Evolutionary conservation across 2,888 invertebrate genomes (phyloP).

Genomic region (Azorinus chamasolen): DNA sequence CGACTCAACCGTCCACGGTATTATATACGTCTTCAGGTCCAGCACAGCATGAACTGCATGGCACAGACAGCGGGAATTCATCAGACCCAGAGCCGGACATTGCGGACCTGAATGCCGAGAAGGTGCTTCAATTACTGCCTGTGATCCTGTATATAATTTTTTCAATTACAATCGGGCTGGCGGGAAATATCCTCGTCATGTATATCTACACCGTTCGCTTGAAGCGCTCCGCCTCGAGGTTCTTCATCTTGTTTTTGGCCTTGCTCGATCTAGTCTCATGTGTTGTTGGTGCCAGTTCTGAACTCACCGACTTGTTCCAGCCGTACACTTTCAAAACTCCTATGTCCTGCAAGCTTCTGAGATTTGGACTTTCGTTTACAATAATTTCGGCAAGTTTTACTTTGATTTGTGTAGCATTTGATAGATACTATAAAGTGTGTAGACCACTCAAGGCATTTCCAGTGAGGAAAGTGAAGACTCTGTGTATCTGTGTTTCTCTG

Average conservation of each 20-base stretch:
- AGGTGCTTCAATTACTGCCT: slow-evolving; percentile 66
- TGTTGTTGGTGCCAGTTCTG: slow-evolving; percentile 73
- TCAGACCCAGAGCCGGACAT: slow-evolving; percentile 5
- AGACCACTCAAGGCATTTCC: slow-evolving; percentile 74
- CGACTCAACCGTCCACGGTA: too few species aligned
- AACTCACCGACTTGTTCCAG: slow-evolving; percentile 72
- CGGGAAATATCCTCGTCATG: slow-evolving; percentile 76
- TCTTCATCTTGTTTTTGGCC: slow-evolving; percentile 77
- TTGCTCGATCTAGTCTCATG: slow-evolving; percentile 75
- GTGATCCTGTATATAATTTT: slow-evolving; percentile 69
- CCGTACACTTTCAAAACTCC: slow-evolving; percentile 70
- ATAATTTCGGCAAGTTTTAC: slow-evolving; percentile 74
- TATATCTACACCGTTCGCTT: slow-evolving; percentile 76
- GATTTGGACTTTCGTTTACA: slow-evolving; percentile 73
- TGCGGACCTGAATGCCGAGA: slow-evolving; percentile 64
- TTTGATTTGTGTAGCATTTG: slow-evolving; percentile 77
- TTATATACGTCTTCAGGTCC: too few species aligned
- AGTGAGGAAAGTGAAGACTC: slow-evolving; percentile 67
- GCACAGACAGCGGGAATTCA: too few species aligned
- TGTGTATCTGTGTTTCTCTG: slow-evolving; percentile 65
- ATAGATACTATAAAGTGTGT: slow-evolving; percentile 78
- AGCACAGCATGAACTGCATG: too few species aligned
- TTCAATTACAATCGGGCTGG: slow-evolving; percentile 66
- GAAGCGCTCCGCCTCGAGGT: slow-evolving; percentile 74
- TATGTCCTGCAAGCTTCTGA: slow-evolving; percentile 73